Conservation (phyloP, 2,888 invertebrate genomes). For the Sthenelais limicola region DNA sequence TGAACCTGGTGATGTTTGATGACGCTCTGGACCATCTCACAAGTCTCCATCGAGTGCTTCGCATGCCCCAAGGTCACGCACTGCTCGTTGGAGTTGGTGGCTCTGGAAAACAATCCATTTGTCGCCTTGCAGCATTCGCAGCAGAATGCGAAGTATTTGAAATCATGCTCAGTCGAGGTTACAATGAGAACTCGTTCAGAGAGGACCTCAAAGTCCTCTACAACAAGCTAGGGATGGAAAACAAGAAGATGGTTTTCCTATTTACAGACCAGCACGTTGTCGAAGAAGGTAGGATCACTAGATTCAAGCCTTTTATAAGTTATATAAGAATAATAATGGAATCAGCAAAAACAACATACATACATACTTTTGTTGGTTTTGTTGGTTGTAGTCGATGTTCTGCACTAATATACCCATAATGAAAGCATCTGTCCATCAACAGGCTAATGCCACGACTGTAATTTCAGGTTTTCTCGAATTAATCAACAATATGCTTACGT, state of each 20-base stretch:
- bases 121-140: conserved; percentile 86
- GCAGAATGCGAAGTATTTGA: conserved; percentile 83
- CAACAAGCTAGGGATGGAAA: conserved; percentile 83
- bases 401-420: no score
- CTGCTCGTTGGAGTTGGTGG: conserved; percentile 92
- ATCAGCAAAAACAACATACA: no score
- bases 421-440: no score
- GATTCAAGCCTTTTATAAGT: not conserved
- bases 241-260: conserved; percentile 85
- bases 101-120: conserved; percentile 87
- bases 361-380: conserved; percentile 23
- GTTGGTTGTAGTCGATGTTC: no score
- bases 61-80: conserved; percentile 88
- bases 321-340: not conserved
- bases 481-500: conserved; percentile 92
- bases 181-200: conserved; percentile 86
- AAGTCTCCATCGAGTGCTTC: conserved; percentile 86
- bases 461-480: conserved; percentile 87
- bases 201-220: conserved; percentile 90
- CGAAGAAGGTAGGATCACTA: conserved; percentile 71
- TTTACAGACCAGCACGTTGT: conserved; percentile 85
- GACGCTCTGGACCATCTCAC: conserved; percentile 93
- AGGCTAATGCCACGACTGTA: no score
- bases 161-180: conserved; percentile 87
- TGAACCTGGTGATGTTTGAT: conserved; percentile 90